Evolutionary conservation across 2,888 invertebrate genomes (phyloP).

Genomic region (Drosophila demipolita): DNA sequence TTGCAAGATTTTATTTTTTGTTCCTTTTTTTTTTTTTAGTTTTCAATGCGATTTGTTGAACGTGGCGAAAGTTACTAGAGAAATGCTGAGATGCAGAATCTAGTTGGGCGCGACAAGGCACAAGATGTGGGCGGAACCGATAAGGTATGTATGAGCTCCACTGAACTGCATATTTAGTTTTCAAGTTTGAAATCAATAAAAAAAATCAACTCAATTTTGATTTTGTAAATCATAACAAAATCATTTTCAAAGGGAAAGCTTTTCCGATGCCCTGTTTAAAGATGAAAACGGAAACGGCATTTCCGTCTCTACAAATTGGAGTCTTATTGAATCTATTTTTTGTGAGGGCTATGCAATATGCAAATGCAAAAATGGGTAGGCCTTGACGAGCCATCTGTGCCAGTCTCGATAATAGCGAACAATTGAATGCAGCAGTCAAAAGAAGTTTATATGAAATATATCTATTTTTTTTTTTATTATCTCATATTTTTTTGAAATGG

Average conservation of each 20-base stretch:
- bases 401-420: not conserved
- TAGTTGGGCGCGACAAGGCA: conserved; percentile 12
- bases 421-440: not conserved
- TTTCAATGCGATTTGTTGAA: not conserved
- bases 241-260: not conserved
- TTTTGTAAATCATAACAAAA: not conserved
- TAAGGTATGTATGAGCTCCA: conserved; percentile 5
- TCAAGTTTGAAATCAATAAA: not conserved
- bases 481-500: not conserved
- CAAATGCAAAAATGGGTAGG: not conserved
- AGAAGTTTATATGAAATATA: not conserved
- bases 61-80: conserved; percentile 1
- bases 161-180: not conserved
- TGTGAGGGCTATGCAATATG: not conserved
- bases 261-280: not conserved
- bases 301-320: too few species aligned
- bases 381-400: not conserved
- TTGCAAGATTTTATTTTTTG: not conserved
- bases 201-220: not conserved
- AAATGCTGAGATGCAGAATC: conserved; percentile 1
- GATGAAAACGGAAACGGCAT: too few species aligned
- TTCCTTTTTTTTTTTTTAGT: too few species aligned
- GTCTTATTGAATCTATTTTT: not conserved
- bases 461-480: not conserved
- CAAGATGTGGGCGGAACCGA: conserved; percentile 20